Conservation (phyloP, 2,797 vertebrate species). For the Hydrolagus colliei region DNA sequence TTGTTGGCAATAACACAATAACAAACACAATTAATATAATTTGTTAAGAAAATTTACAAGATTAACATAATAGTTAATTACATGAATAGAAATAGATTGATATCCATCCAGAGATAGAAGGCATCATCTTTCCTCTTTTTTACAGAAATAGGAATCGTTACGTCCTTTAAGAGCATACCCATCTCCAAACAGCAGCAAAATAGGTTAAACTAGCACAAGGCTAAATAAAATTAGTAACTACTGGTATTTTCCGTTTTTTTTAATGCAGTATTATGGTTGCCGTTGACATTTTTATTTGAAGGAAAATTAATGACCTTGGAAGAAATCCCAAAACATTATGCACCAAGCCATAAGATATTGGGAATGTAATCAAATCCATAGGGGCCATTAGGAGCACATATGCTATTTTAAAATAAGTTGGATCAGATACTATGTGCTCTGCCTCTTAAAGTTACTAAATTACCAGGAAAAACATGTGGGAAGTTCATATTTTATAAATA, state of each 20-base stretch:
- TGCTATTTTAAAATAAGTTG: neutral
- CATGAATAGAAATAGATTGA: neutral
- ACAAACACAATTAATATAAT: too few species aligned
- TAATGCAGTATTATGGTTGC: neutral
- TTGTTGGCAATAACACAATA: too few species aligned
- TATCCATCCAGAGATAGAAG: neutral
- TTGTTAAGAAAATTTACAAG: too few species aligned
- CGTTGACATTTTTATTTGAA: neutral
- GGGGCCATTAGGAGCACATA: neutral
- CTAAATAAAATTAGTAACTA: neutral
- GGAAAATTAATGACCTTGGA: neutral
- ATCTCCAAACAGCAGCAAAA: too few species aligned
- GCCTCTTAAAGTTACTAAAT: neutral
- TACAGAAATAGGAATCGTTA: neutral
- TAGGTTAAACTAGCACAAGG: neutral
- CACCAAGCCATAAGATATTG: neutral
- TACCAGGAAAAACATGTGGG: too few species aligned
- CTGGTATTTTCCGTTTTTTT: neutral
- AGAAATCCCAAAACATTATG: neutral
- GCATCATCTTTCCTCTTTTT: neutral
- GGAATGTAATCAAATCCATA: neutral
- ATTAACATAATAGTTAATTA: neutral
- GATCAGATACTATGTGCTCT: neutral
- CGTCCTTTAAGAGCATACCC: neutral
- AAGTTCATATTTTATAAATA: too few species aligned